These are phyloP conservation scores for Cylindroiulus punctatus DNA, from an alignment of 2,888 invertebrate genomes.

Conservation along the genomic window DNA sequence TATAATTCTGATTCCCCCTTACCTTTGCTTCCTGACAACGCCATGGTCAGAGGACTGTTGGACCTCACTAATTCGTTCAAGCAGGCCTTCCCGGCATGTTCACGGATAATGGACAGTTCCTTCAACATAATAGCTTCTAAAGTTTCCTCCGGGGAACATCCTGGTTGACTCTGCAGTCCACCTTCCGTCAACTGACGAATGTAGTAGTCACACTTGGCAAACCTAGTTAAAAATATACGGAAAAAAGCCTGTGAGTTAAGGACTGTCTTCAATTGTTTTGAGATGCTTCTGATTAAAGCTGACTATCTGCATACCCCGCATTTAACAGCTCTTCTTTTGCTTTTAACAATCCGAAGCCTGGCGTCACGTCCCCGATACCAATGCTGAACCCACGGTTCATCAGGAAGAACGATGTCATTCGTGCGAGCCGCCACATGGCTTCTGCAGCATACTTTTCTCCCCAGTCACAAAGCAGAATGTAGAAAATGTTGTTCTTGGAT, in stretches of 20 bases:
- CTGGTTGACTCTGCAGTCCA: constrained; percentile 88
- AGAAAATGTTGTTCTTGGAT: constrained; percentile 95
- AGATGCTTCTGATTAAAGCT: neutral
- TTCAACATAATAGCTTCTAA: constrained; percentile 90
- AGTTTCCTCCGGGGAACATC: constrained; percentile 88
- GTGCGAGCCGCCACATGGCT: constrained; percentile 91
- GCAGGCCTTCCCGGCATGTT: constrained; percentile 95
- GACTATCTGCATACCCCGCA: constrained; percentile 72
- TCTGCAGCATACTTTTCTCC: constrained; percentile 87
- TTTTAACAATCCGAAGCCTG: constrained; percentile 81
- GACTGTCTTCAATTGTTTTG: neutral
- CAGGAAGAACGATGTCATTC: constrained; percentile 85
- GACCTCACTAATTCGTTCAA: constrained; percentile 85
- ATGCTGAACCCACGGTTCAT: constrained; percentile 96
- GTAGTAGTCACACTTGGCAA: constrained; percentile 87
- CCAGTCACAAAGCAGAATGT: constrained; percentile 91
- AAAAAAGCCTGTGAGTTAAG: no score
- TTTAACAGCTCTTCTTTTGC: constrained; percentile 84
- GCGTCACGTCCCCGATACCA: constrained; percentile 96
- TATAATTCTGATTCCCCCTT: constrained; percentile 50
- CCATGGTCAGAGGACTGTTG: constrained; percentile 97
- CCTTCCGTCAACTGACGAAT: constrained; percentile 88
- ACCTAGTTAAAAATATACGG: constrained; percentile 68
- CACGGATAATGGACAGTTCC: constrained; percentile 94
- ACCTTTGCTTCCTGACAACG: constrained; percentile 97